A percentile compares a stretch with the other conserved stretches of the same genome.
phyloP scores from a whole-genome alignment of 2,113 vertebrate species.

The Pipa parva region DNA sequence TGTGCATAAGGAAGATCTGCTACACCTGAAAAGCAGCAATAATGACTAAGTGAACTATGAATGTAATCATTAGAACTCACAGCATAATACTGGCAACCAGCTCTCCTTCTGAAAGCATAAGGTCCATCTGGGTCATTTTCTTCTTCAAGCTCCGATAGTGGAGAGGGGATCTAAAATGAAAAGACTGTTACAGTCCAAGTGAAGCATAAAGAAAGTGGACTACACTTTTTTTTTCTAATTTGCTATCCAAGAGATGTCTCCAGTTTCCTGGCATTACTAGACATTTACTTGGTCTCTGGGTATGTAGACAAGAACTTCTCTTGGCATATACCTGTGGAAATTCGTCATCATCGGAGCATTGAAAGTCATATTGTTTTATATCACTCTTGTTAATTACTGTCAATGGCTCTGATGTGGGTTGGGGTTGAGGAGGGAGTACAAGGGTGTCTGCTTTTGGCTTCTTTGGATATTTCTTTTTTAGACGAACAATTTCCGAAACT shows the following conservation, averaged over 20 bases:
- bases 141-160: slow-evolving; percentile 80
- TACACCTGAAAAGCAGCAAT: no score
- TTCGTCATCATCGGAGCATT: slow-evolving; percentile 90
- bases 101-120: slow-evolving; percentile 84
- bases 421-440: slow-evolving; percentile 61
- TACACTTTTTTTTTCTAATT: no score
- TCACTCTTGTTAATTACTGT: slow-evolving; percentile 78
- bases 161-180: slow-evolving; percentile 69
- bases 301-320: no score
- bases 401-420: slow-evolving; percentile 66
- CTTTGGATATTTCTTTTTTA: slow-evolving; percentile 84
- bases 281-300: no score
- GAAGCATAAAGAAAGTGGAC: not conserved
- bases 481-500: slow-evolving; percentile 69
- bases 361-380: slow-evolving; percentile 93
- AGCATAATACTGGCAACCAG: slow-evolving; percentile 87
- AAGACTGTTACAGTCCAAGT: not conserved
- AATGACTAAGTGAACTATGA: no score
- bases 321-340: slow-evolving; percentile 71
- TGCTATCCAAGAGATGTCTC: no score
- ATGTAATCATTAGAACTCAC: slow-evolving; percentile 61
- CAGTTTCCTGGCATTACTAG: no score
- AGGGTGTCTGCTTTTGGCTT: slow-evolving; percentile 72
- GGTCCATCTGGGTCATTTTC: slow-evolving; percentile 84
- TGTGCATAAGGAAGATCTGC: no score